Conservation (phyloP, 2,888 invertebrate species). For the Torymus tubicola region DNA sequence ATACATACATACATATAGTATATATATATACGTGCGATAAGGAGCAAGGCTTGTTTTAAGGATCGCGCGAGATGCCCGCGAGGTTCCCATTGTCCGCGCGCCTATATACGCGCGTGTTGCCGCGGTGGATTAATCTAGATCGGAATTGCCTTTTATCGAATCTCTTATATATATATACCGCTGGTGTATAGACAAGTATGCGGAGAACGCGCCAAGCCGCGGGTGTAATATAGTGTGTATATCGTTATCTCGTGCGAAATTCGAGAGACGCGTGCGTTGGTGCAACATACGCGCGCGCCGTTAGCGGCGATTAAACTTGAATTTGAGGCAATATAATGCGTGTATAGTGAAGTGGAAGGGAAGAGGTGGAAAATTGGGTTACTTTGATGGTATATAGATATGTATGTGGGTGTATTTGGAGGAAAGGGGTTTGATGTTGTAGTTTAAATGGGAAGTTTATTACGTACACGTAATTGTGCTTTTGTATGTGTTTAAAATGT, state of each 20-base stretch:
- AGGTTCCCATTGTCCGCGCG: slow-evolving; percentile 69
- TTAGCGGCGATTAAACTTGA: no score
- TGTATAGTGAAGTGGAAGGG: no score
- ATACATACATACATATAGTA: no score
- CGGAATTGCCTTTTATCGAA: slow-evolving; percentile 63
- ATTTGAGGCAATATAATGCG: no score
- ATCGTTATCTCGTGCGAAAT: slow-evolving; percentile 23
- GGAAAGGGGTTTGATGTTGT: not conserved
- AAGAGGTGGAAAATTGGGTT: slow-evolving; percentile 24
- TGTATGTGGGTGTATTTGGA: no score
- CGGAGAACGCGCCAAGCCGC: slow-evolving; percentile 2
- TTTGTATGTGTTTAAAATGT: no score
- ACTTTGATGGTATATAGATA: not conserved
- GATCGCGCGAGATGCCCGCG: slow-evolving; percentile 66
- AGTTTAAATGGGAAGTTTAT: not conserved
- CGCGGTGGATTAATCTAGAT: slow-evolving; percentile 67
- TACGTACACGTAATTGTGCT: not conserved
- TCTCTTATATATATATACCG: slow-evolving; percentile 20
- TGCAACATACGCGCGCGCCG: no score
- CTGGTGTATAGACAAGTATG: slow-evolving; percentile 21
- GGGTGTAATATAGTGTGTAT: slow-evolving; percentile 21
- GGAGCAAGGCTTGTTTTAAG: no score
- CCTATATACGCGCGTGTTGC: slow-evolving; percentile 43
- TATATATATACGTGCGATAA: no score
- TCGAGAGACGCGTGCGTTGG: slow-evolving; percentile 37